These are phyloP conservation scores for Apeira syringaria DNA, from an alignment of 2,888 invertebrate genomes.

Conservation along the genomic window DNA sequence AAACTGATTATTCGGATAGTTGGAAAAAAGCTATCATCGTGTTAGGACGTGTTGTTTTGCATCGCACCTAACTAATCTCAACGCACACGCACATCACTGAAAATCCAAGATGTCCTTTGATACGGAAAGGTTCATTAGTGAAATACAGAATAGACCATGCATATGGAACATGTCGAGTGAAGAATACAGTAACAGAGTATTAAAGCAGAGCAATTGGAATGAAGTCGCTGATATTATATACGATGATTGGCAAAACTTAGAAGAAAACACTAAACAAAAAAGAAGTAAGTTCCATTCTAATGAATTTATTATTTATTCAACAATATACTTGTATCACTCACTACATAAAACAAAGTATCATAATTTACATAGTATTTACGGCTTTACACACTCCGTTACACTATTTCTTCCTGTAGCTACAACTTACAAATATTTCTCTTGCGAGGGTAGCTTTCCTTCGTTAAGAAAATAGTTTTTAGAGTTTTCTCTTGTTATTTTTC, in stretches of 20 bases:
- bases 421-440: slow-evolving; percentile 13
- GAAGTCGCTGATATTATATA: slow-evolving; percentile 31
- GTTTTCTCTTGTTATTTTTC: slow-evolving; percentile 18
- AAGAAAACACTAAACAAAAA: slow-evolving; percentile 28
- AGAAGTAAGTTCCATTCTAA: slow-evolving; percentile 25
- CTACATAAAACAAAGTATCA: slow-evolving; percentile 1
- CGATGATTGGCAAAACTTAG: slow-evolving; percentile 30
- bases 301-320: slow-evolving; percentile 2
- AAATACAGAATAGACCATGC: slow-evolving; percentile 32
- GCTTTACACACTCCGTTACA: slow-evolving; percentile 11
- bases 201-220: slow-evolving; percentile 29
- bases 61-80: slow-evolving; percentile 9
- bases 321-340: slow-evolving; percentile 2
- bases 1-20: slow-evolving; percentile 4
- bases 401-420: slow-evolving; percentile 14
- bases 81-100: slow-evolving; percentile 9
- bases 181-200: slow-evolving; percentile 31
- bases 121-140: slow-evolving; percentile 30
- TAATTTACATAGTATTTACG: slow-evolving; percentile 2
- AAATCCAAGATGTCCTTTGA: slow-evolving; percentile 24
- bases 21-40: slow-evolving; percentile 5
- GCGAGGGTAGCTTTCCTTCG: slow-evolving; percentile 16
- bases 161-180: slow-evolving; percentile 30
- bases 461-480: slow-evolving; percentile 19
- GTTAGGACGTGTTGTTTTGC: slow-evolving; percentile 6